Base-by-base conservation (phyloP, 2,888 invertebrate species). In the Harpalus rubripes region DNA sequence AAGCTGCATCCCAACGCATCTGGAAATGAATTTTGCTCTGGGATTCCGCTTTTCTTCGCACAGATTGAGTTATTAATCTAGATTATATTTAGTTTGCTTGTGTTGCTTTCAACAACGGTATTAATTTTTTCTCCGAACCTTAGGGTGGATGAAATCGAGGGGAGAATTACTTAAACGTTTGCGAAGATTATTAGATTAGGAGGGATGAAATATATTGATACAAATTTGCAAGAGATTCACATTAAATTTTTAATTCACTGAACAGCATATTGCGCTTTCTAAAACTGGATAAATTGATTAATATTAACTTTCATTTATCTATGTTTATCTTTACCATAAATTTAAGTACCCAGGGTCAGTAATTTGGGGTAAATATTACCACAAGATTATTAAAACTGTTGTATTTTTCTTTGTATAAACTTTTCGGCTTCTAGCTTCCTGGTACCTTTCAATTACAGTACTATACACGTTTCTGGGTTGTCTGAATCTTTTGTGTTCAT, bases 61-160 rank as follows among this genome's bases (percentile, higher is more conserved):
- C 44, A 74, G 72, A 74, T 74, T 74, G 72, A 74, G 72, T 74
- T 74, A 74, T 74, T 74, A 74, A 74, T 74, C 72, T 74, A 74
- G 72, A 74, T 74, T 74, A 74, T 74, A 74, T 74, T 74, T 74
- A 74, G 72, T 74, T 74, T 74, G 41, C 44, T 74, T 74, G 72
- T 74, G 72, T 74, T 44, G 72, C 72, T 44, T 74, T 74, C 72
- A 74, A 44, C 41, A 44, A 41, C 16, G 72, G 44, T 52, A 74
- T 74, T 74, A 74, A 74, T 74, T 74, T 74, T 74, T 74, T 74
- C 32, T 32, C 32, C 15, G 39, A 63, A n/a, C 12, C 26, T 68
- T 32, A 32, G 32, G 15, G 15, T 32, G n/a, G 68, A 39, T 26
- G 26, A 63, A 63, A 63, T 63, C 26, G 22, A 63, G 63, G 63